Conservation (phyloP, 1,140 invertebrate genomes). For the Chlorops oryzae region DNA sequence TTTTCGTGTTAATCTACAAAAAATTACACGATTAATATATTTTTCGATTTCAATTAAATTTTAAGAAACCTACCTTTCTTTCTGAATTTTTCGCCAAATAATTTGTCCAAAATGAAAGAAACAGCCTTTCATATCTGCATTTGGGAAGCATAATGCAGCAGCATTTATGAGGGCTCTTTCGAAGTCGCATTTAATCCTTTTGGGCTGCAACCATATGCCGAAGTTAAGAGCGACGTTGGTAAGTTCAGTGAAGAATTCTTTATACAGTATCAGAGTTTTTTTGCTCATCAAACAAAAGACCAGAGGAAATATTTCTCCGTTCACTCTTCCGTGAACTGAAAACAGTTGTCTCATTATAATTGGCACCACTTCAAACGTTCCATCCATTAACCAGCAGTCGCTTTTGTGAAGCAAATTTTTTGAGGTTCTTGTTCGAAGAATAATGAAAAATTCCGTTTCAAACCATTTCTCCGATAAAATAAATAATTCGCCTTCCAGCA, state of each 20-base stretch:
- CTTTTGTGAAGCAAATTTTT: not conserved
- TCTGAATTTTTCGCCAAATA: too few relatives aligned
- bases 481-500: not conserved
- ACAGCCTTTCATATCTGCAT: too few relatives aligned
- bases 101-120: too few relatives aligned
- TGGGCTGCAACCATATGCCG: not conserved
- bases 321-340: too few relatives aligned
- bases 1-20: not conserved
- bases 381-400: not conserved
- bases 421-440: not conserved
- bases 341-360: not conserved
- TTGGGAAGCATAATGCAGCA: too few relatives aligned
- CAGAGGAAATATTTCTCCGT: not conserved
- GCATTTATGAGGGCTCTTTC: too few relatives aligned
- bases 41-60: not conserved
- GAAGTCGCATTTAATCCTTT: not conserved
- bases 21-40: not conserved
- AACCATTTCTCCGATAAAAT: not conserved
- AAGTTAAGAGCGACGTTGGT: not conserved
- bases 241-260: not conserved
- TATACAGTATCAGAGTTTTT: not conserved
- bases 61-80: too few relatives aligned
- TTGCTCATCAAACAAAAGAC: not conserved
- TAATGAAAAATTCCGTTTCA: not conserved
- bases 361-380: not conserved